Conservation (phyloP, 92 coral and sea anemone genomes). For the Hydrozoanthus gracilis region DNA sequence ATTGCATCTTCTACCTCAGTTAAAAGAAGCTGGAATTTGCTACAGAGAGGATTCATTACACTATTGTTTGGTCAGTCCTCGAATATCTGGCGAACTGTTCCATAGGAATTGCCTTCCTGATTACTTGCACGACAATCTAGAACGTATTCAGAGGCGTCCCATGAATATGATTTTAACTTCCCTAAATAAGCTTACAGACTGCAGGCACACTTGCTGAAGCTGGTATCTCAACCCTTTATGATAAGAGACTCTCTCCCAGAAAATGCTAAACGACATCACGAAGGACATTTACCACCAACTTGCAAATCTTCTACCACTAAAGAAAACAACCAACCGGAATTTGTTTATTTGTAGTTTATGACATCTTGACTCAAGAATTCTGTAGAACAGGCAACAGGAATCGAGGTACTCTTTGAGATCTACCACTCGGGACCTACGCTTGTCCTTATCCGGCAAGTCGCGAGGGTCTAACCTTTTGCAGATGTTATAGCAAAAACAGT, state of each 20-base stretch:
- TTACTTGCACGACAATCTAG: slow-evolving; percentile 47
- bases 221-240: slow-evolving; percentile 33
- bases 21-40: neutral
- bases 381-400: too few relatives aligned
- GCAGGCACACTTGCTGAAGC: slow-evolving; percentile 10
- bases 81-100: slow-evolving; percentile 42
- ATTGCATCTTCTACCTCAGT: slow-evolving; percentile 26
- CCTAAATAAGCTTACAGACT: slow-evolving; percentile 1
- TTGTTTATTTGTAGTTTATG: neutral
- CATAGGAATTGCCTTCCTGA: slow-evolving; percentile 38
- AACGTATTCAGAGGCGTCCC: slow-evolving; percentile 55
- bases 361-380: too few relatives aligned
- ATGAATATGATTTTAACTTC: slow-evolving; percentile 20
- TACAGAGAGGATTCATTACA: neutral
- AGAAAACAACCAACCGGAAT: neutral
- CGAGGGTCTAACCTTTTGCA: too few relatives aligned
- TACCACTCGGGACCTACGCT: too few relatives aligned
- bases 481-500: too few relatives aligned
- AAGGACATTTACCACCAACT: neutral
- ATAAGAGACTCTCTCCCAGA: slow-evolving; percentile 1
- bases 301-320: neutral
- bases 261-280: neutral
- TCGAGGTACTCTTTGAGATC: too few relatives aligned
- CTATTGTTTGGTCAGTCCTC: slow-evolving; percentile 38
- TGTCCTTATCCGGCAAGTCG: too few relatives aligned